Conservation (phyloP, 2,113 vertebrate species). For the Diadophis punctatus region DNA sequence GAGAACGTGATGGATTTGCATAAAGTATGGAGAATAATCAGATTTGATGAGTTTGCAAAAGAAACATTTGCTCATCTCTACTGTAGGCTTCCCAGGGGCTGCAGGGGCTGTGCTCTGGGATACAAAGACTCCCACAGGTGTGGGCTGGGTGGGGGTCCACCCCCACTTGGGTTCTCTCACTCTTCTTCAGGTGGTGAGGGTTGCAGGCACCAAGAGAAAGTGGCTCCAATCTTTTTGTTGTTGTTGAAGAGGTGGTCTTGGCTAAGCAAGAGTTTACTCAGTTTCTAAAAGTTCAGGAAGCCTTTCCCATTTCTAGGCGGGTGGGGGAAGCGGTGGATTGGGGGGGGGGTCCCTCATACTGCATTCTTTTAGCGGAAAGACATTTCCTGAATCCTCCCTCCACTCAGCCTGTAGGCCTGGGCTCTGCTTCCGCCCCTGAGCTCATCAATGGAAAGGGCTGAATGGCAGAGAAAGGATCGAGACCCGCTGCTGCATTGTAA, state of each 20-base stretch:
- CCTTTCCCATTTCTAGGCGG: slow-evolving; percentile 7
- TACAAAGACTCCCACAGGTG: neutral
- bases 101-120: neutral
- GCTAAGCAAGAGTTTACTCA: neutral
- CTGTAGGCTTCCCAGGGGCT: neutral
- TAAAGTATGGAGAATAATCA: neutral
- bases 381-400: neutral
- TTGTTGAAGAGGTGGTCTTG: slow-evolving; percentile 1
- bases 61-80: neutral
- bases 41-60: neutral
- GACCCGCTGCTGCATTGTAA: neutral
- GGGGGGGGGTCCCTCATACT: neutral
- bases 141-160: neutral
- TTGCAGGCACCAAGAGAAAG: neutral
- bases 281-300: slow-evolving; percentile 26
- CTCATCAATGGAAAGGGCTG: neutral
- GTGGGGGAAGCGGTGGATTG: neutral
- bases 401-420: neutral
- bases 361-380: rapidly evolving
- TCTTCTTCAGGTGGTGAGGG: neutral
- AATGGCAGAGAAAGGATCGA: neutral
- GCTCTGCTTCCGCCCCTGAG: neutral
- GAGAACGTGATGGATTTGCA: neutral
- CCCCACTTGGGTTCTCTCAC: neutral
- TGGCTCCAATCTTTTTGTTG: slow-evolving; percentile 12